Base-by-base conservation (phyloP, 1,140 invertebrate species). In the Telenomus remus region DNA sequence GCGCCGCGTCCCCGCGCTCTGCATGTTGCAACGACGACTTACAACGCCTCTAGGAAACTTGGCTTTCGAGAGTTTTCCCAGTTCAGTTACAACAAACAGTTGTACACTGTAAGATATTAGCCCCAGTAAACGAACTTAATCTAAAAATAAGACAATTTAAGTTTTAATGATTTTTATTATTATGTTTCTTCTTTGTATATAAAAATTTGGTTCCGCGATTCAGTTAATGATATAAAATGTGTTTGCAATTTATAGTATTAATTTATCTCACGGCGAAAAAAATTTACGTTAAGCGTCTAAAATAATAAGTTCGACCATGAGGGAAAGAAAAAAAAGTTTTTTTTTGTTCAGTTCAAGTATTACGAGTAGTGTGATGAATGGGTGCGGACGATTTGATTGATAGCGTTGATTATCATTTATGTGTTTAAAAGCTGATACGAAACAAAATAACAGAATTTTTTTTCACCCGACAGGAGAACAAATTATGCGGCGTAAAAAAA, bases 71-170 rank as follows among this genome's bases (percentile, higher is more conserved):
- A 76, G 74, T 76, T 71, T 76, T 70, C 65, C 55, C 65, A 76
- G 73, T 76, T 71, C 74, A 68, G 50, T 42, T 76, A 76, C 74
- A 71, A 76, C 71, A 76, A 76, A 76, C 63, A 68, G 71, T 76
- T 76, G 71, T 76, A 68, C 74, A 68, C 71, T 68, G 68, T 71
- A 71, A 76, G 74, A 76, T 72, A 71, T 71, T 68, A 53, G 74
- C 59, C 71, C 63, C 53, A 76, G 73, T 76, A 76, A 75, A 69
- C 64, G 69, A 75, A 75, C 72, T 75, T 64, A 33, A 68, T 42
- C 49, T 48, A 49, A 65, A 54, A 42, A 59, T 53, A 35, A 59
- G 14, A 2, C 12, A 44, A 2, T 12, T 56, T 33, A 13, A 56
- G 12, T 43, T 33, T 12, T 12, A 5, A 1, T 13, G 1, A 50